Evolutionary conservation across 1,140 invertebrate genomes (phyloP).

Genomic region (Cydia pomonella): DNA sequence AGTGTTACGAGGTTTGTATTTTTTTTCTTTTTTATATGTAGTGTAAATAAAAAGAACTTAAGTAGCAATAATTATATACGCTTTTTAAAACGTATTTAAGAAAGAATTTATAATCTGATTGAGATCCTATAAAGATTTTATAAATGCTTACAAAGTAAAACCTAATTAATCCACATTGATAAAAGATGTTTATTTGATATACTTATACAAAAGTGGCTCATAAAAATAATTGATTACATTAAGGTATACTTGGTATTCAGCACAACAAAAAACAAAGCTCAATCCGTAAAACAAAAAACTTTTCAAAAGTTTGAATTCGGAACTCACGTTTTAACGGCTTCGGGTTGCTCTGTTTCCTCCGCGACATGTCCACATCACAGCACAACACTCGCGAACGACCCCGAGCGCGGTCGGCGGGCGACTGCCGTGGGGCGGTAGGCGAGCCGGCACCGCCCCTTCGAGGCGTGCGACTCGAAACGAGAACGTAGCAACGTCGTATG

Average conservation of each 20-base stretch:
- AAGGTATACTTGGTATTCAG: background rate
- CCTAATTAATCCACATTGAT: too few relatives aligned
- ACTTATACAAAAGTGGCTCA: background rate
- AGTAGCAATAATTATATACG: too few relatives aligned
- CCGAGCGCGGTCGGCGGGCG: conserved; percentile 34
- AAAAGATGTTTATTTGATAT: too few relatives aligned
- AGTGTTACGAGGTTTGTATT: too few relatives aligned
- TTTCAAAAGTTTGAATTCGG: background rate
- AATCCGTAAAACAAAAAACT: conserved; percentile 16
- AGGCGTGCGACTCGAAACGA: conserved; percentile 32
- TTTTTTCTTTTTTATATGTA: too few relatives aligned
- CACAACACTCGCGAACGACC: conserved; percentile 38
- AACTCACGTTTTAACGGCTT: conserved; percentile 83
- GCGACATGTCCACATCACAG: conserved; percentile 80
- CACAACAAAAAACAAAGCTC: background rate
- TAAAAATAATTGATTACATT: background rate
- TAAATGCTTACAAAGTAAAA: too few relatives aligned
- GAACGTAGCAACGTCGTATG: conserved; percentile 35
- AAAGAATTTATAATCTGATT: too few relatives aligned
- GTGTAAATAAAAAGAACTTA: too few relatives aligned
- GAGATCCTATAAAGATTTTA: too few relatives aligned
- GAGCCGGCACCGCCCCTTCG: conserved; percentile 40
- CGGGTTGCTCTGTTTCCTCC: conserved; percentile 84
- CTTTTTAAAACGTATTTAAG: too few relatives aligned
- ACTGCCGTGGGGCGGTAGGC: conserved; percentile 36